Conservation (phyloP, 2,797 vertebrate species). For the Remorina albescens region DNA sequence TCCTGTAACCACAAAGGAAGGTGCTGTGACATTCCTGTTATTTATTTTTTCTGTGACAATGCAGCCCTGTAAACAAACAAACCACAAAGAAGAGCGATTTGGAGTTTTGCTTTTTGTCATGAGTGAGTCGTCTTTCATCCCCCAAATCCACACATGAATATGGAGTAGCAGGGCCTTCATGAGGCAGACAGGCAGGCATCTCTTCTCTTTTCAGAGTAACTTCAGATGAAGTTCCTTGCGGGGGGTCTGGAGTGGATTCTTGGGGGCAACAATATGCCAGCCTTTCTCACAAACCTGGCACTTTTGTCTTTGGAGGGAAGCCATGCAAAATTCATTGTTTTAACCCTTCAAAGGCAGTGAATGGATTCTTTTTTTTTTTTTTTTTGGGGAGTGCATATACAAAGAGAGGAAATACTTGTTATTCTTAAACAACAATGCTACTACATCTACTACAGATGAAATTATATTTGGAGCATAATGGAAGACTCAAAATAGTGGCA, state of each 20-base stretch:
- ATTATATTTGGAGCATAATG: too few species aligned
- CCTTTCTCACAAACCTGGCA: constrained; percentile 59
- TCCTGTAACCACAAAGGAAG: constrained; percentile 30
- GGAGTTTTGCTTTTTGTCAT: constrained; percentile 62
- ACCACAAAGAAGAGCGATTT: constrained; percentile 38
- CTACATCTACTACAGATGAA: constrained; percentile 36
- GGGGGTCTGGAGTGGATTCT: constrained; percentile 78
- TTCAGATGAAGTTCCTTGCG: constrained; percentile 75
- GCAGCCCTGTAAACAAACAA: constrained; percentile 57
- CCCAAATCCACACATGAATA: constrained; percentile 73
- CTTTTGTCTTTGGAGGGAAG: constrained; percentile 75
- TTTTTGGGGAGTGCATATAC: constrained; percentile 39
- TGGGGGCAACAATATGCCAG: constrained; percentile 67
- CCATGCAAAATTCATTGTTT: constrained; percentile 78
- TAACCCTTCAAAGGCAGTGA: constrained; percentile 49
- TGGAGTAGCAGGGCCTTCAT: constrained; percentile 66
- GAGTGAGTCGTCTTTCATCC: constrained; percentile 30
- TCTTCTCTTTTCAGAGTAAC: constrained; percentile 63
- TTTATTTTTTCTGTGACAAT: constrained; percentile 33
- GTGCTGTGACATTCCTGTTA: constrained; percentile 1
- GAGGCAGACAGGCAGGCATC: constrained; percentile 62
- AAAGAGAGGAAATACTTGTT: constrained; percentile 28
- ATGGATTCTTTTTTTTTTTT: constrained; percentile 59
- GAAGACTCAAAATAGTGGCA: not conserved
- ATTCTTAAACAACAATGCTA: constrained; percentile 23